phyloP scores from a whole-genome alignment of 2,888 invertebrate species.

The Choreutis nemorana region DNA sequence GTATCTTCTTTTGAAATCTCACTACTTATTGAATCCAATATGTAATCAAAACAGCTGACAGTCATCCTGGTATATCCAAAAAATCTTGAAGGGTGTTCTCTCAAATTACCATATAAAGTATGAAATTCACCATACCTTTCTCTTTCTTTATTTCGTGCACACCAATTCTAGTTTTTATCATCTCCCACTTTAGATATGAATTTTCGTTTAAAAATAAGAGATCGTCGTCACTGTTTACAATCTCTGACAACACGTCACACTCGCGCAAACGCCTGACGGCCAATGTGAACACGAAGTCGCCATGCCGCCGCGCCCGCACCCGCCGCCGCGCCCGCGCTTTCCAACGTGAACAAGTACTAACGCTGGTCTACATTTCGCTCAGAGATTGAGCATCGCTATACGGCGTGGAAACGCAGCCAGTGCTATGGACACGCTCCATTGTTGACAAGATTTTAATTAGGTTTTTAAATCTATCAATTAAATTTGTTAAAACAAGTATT shows the following conservation, averaged over 20 bases:
- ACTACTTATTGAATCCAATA: conserved; percentile 3
- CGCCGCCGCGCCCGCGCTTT: neutral
- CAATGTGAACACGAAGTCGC: conserved; percentile 1
- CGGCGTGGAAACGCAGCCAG: too few relatives aligned
- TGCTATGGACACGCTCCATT: too few relatives aligned
- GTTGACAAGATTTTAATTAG: too few relatives aligned
- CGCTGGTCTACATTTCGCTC: neutral
- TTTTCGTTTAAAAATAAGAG: conserved; percentile 3
- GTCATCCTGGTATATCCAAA: conserved; percentile 2
- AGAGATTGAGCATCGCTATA: too few relatives aligned
- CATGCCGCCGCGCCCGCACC: neutral
- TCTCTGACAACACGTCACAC: conserved; percentile 2
- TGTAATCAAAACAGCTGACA: conserved; percentile 4
- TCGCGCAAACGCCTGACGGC: conserved; percentile 1
- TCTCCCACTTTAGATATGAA: conserved; percentile 3
- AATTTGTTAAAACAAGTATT: too few relatives aligned
- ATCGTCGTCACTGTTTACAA: conserved; percentile 2
- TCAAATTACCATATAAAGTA: conserved; percentile 2
- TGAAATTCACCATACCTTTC: conserved; percentile 3
- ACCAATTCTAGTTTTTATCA: conserved; percentile 3
- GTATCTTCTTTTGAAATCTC: conserved; percentile 3
- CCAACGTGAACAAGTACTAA: neutral
- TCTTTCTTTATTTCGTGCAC: conserved; percentile 4
- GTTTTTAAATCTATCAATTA: too few relatives aligned
- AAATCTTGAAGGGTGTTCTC: conserved; percentile 2